Base-by-base conservation (phyloP, 2,888 invertebrate species). In the Eupithecia subumbrata region DNA sequence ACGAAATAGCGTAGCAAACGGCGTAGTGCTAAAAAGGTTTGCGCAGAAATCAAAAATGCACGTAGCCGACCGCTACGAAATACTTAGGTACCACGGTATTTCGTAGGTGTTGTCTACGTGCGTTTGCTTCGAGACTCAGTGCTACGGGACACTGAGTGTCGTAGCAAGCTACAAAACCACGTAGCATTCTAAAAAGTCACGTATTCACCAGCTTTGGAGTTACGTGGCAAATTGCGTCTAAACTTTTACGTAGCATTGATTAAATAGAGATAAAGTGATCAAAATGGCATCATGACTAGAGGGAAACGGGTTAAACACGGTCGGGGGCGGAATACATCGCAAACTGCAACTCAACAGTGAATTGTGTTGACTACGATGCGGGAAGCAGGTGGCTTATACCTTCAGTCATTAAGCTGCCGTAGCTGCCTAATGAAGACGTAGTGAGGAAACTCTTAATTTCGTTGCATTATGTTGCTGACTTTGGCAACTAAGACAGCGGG, bases 1-100 rank as follows among this genome's bases (percentile, higher is more conserved):
- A 25, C 60, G 14, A 25, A 63, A 25, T 63, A 22, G 16, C 48
- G 64, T 70, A 74, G 64, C 22, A 64, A 12, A 30, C 40, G 60
- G 8, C 70, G 25, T 71, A 71, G 63, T 63, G 7, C n/a, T 18
- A 30, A 37, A 5, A 52, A 18, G 48, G 22, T 11, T 56, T 56
- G 4, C 22, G 52, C 22, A 52, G 52, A 52, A 22, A 52, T 52
- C 7, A 52, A 22, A 48, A 9, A 52, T n/a, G 52, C 22, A n/a
- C 52, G n/a, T 52, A 52, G n/a, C n/a, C 48, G 18, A 48, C 18
- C 14, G 30, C 34, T 37, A 60, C n/a, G 56, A 52, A 52, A 52
- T 48, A 11, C 7, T n/a, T n/a, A n/a, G n/a, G n/a, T n/a, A n/a
- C n/a, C n/a, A n/a, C n/a, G n/a, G n/a, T n/a, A n/a, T n/a, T n/a